phyloP scores from a whole-genome alignment of 2,113 vertebrate genomes.

The Tonatia bakeri region DNA sequence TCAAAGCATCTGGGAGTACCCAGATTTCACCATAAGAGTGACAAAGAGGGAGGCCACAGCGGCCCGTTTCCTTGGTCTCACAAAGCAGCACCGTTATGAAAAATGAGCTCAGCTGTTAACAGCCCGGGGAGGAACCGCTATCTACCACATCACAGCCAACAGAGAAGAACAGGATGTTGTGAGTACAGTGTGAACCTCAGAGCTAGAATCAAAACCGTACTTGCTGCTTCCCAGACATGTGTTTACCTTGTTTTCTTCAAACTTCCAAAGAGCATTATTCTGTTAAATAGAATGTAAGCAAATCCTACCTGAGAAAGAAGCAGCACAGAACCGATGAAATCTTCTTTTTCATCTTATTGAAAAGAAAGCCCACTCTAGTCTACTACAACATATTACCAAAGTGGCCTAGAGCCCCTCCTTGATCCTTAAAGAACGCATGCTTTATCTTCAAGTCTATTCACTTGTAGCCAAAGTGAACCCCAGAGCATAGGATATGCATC shows the following conservation, averaged over 20 bases:
- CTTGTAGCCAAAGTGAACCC: not conserved
- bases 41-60: not conserved
- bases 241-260: conserved; percentile 63
- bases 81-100: not conserved
- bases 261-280: conserved; percentile 55
- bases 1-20: not conserved
- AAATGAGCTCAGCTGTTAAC: conserved; percentile 29
- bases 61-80: not conserved
- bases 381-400: not conserved
- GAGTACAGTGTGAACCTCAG: conserved; percentile 70
- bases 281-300: not conserved
- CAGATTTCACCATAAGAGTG: not conserved
- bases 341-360: not conserved
- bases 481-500: not conserved
- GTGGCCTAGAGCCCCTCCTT: not conserved
- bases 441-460: not conserved
- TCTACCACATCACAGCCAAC: conserved; percentile 62
- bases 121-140: conserved; percentile 21
- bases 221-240: conserved; percentile 32
- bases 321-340: not conserved
- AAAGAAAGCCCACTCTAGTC: not conserved
- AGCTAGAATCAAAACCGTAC: conserved; percentile 69
- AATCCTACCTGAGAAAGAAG: not conserved
- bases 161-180: conserved; percentile 78
- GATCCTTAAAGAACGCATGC: not conserved